Evolutionary conservation across 2,888 invertebrate species (phyloP), one percentile per base, ranked within the genome.

Genomic region (Conomelus anceps): DNA sequence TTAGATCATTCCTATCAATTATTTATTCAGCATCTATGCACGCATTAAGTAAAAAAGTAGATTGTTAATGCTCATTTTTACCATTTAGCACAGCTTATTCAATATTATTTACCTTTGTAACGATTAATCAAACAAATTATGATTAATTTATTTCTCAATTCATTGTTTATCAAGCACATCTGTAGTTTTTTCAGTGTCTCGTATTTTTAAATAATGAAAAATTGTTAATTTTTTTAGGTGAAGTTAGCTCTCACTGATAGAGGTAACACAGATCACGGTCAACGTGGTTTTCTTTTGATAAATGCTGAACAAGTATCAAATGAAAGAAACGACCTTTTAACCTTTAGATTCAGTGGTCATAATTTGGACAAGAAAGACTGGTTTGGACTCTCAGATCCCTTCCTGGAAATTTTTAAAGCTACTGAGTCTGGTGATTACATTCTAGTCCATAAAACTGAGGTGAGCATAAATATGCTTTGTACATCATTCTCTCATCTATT

Each of bases 361-460:
- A 91, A 92, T 34, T 91, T 93, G 86, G 93, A 93, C 86, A 93
- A 93, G 89, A 93, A 92, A 90, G 92, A 92, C 89, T 92, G 88
- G 94, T 93, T 93, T 90, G 92, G 93, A 22, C 92, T 92, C 90
- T 92, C 93, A 6, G 92, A 93, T 91, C 93, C 93, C 11, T 93
- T 93, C 91, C 91, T 93, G 20, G 92, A 92, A 84, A 92, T 94
- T 34, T 93, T 92, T 85, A 94, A 93, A 91, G 91, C 92, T 3
- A 93, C 94, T 91, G 93, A 93, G 20, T 93, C 93, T 23, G 92
- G 92, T 24, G 92, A 92, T 84, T 94, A 93, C 89, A 93, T 93
- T 89, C 92, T 94, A 17, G 94, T 94, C 3, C 94, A 94, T 92
- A 94, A 94, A 92, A 95, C 94, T 84, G 95, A 95, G 92, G 93